Evolutionary conservation across 2,888 invertebrate species (phyloP), one percentile per base, ranked within the genome.

Genomic region (Nebria salina): DNA sequence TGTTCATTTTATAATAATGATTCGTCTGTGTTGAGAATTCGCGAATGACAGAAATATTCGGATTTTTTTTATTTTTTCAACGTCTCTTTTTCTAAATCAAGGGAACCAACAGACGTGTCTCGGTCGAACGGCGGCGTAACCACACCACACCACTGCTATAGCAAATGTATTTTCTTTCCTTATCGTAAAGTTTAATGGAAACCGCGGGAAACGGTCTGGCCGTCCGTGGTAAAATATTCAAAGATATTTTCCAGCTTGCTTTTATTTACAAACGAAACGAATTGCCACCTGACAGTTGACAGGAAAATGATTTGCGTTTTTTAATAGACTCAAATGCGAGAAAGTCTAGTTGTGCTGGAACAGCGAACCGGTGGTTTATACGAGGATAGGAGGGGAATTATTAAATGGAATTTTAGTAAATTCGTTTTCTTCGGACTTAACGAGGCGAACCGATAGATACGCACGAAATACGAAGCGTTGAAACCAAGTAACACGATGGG

Each of bases 1-100:
- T 81, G 82, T 82, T 82, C 83, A 83, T 83, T 83, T 83, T 82
- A 83, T 82, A 83, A 82, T 83, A 82, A 83, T 83, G 81, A 82
- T 73, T 77, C 79, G 64, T 77, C 77, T 73, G 54, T 54, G 77
- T 82, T 81, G 75, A 75, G 81, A 54, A 82, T 81, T 81, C 75
- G 72, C 77, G 66, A 81, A 81, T 82, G 75, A 80, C 80, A 80
- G 80, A 80, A 80, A 75, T 80, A 80, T 75, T 65, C 74, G 70
- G 41, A 6, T 8, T 54, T 11, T 54, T 54, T 54, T 54, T n/a
- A n/a, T n/a, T n/a, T 54, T 8, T 54, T 54, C 11, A 9, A 8
- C 9, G 54, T 54, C 54, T 54, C 54, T 8, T 54, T 54, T 54
- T 70, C 43, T 25, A 75, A 80, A 80, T 80, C 79, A 80, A 80